Conservation (phyloP, 2,797 vertebrate species). For the Coracias cyanogaster region DNA sequence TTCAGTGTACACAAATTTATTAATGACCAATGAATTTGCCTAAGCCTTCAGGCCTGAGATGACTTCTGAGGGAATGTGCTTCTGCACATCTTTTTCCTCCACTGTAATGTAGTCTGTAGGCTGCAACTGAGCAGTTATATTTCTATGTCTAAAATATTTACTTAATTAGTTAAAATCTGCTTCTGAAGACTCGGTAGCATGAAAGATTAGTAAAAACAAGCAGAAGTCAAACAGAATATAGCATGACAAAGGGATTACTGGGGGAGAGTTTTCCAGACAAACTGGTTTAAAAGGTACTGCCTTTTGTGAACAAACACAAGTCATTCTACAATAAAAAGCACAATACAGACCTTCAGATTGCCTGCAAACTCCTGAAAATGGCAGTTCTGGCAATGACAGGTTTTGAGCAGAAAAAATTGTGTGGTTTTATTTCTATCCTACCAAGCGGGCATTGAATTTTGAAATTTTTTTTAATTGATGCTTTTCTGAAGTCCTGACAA, state of each 20-base stretch:
- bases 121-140: neutral
- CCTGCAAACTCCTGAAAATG: neutral
- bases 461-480: rapidly evolving
- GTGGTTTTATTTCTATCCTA: neutral
- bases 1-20: neutral
- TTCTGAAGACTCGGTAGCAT: neutral
- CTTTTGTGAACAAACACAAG: neutral
- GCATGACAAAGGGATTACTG: neutral
- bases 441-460: neutral
- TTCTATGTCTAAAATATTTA: neutral
- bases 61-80: neutral
- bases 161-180: neutral
- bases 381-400: neutral
- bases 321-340: neutral
- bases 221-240: neutral
- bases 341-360: neutral
- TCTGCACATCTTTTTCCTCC: neutral
- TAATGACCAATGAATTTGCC: neutral
- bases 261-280: neutral
- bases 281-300: neutral
- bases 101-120: neutral
- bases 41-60: neutral
- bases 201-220: neutral
- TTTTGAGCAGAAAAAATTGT: neutral
- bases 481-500: neutral